These are phyloP conservation scores for Urosaurus nigricauda DNA, from an alignment of 2,797 vertebrate genomes.

Conservation along the genomic window DNA sequence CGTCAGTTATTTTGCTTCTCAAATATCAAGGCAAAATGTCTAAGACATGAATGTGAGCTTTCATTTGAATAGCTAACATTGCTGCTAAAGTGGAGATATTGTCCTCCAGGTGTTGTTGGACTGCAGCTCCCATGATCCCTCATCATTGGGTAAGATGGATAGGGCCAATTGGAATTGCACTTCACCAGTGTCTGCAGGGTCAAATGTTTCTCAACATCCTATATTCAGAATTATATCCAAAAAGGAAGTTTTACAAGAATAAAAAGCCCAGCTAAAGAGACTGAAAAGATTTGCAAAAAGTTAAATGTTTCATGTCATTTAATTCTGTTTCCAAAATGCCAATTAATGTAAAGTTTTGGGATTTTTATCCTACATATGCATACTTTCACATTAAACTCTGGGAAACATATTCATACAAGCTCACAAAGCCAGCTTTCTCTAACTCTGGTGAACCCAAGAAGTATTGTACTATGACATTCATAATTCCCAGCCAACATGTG, in stretches of 20 bases:
- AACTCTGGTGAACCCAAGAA: not conserved
- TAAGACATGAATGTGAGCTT: not conserved
- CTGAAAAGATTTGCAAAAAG: slow-evolving; percentile 10
- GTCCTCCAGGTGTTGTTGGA: not conserved
- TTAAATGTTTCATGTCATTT: not conserved
- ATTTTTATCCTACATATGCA: slow-evolving; percentile 24
- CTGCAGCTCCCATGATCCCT: not conserved
- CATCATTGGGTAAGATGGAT: not conserved
- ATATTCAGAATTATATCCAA: slow-evolving; percentile 9
- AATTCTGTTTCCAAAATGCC: slow-evolving; percentile 28
- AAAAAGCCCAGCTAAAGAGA: not conserved
- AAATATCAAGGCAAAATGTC: not conserved
- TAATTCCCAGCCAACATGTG: not conserved
- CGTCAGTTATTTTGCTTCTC: slow-evolving; percentile 1
- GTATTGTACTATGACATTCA: not conserved
- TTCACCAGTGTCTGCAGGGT: not conserved
- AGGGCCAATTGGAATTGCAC: not conserved
- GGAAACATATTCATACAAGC: slow-evolving; percentile 68
- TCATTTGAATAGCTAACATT: slow-evolving; percentile 15
- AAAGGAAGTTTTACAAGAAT: not conserved
- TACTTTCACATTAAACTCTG: slow-evolving; percentile 39
- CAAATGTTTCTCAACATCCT: not conserved
- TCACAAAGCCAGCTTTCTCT: slow-evolving; percentile 40
- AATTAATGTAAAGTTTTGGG: slow-evolving; percentile 6
- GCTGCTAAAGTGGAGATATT: not conserved